These are phyloP conservation scores for Phoebastria nigripes DNA, from an alignment of 2,797 vertebrate genomes.

Conservation along the genomic window DNA sequence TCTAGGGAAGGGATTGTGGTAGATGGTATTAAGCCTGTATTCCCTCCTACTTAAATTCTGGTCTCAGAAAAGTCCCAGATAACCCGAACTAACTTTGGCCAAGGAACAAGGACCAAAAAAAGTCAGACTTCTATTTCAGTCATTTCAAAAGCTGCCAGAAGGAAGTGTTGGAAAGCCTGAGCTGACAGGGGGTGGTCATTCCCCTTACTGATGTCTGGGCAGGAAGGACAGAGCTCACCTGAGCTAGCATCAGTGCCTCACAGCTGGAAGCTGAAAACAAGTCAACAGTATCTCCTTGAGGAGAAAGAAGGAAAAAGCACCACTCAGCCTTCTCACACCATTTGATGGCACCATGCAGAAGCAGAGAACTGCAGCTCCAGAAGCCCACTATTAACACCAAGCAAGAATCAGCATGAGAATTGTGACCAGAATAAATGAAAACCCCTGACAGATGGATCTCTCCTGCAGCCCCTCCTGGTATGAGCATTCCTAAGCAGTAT, in stretches of 20 bases:
- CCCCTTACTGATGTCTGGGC: background rate
- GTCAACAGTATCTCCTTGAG: background rate
- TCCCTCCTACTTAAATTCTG: background rate
- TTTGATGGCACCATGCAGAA: background rate
- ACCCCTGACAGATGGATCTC: background rate
- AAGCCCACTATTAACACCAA: background rate
- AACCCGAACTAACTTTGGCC: background rate
- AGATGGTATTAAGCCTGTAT: background rate
- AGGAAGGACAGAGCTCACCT: background rate
- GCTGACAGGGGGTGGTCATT: background rate
- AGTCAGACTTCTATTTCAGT: background rate
- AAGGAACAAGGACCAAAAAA: background rate
- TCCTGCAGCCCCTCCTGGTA: background rate
- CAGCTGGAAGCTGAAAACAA: background rate
- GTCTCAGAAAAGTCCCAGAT: background rate
- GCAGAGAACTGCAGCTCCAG: background rate
- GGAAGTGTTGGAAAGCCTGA: background rate
- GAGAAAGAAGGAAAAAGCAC: constrained; percentile 13
- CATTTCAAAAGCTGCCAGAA: background rate
- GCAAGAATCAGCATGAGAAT: background rate
- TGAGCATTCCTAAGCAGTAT: background rate
- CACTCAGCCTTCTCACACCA: background rate
- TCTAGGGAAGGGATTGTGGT: background rate
- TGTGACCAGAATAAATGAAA: background rate
- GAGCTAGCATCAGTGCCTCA: background rate